Evolutionary conservation across 2,888 invertebrate species (phyloP).

Genomic region (Candidula unifasciata): DNA sequence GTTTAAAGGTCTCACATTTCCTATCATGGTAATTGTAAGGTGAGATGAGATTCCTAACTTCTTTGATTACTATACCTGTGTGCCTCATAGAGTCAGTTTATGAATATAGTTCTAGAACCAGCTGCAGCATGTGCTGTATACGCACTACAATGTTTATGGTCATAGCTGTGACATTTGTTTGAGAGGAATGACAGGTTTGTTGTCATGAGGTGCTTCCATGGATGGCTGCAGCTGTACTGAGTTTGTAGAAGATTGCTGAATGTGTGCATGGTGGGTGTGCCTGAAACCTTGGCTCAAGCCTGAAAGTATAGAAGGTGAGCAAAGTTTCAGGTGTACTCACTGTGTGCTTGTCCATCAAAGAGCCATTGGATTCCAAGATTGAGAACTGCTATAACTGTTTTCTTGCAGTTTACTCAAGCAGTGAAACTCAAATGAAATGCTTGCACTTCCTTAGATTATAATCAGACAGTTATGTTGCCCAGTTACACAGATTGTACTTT

Average conservation of each 20-base stretch:
- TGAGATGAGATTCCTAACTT: constrained; percentile 5
- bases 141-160: too few relatives aligned
- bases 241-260: neutral
- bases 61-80: neutral
- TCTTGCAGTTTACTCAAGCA: neutral
- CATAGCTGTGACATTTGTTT: too few relatives aligned
- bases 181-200: neutral
- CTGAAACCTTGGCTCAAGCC: constrained; percentile 78
- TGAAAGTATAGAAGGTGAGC: constrained; percentile 76
- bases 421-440: too few relatives aligned
- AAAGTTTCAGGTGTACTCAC: constrained; percentile 79
- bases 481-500: too few relatives aligned
- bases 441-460: too few relatives aligned
- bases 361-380: neutral
- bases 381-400: neutral
- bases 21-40: constrained; percentile 48
- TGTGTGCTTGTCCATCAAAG: constrained; percentile 50
- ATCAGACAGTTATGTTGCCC: too few relatives aligned
- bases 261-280: constrained; percentile 60
- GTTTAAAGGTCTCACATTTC: constrained; percentile 39
- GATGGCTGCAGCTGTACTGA: neutral
- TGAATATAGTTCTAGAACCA: neutral
- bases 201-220: neutral
- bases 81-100: neutral
- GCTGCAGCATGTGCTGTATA: too few relatives aligned